phyloP scores from a whole-genome alignment of 2,888 invertebrate species.

The Trachelus iudaicus region DNA sequence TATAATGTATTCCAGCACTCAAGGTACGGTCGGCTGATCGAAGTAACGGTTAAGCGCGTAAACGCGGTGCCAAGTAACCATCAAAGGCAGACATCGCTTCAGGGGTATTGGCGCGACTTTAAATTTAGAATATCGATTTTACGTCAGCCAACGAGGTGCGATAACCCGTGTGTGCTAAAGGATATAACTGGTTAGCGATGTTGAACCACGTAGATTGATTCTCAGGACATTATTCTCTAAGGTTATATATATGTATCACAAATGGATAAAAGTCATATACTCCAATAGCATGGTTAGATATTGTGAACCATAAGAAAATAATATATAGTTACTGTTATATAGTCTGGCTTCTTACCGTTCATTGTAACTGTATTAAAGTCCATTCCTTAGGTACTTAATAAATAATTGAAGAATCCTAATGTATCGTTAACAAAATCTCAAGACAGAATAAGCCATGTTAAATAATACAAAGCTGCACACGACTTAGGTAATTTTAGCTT shows the following conservation, averaged over 20 bases:
- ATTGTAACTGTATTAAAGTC: no score
- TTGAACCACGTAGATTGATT: not conserved
- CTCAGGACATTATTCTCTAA: constrained; percentile 1
- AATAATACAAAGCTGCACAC: no score
- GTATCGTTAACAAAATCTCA: no score
- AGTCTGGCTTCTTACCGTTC: no score
- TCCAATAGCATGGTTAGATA: not conserved
- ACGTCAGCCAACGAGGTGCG: constrained; percentile 1
- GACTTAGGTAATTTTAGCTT: not conserved
- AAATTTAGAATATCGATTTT: constrained; percentile 38
- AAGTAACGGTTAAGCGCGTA: not conserved
- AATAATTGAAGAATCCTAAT: no score
- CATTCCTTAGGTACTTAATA: no score
- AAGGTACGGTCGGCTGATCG: not conserved
- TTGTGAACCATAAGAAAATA: not conserved
- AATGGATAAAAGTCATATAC: not conserved
- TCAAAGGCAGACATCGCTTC: not conserved
- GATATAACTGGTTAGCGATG: not conserved
- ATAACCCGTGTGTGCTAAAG: constrained; percentile 12
- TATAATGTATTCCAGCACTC: not conserved
- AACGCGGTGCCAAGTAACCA: not conserved
- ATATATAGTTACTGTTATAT: not conserved
- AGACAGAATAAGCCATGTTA: no score
- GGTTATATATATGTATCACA: not conserved
- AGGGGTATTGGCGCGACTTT: constrained; percentile 22